Conservation (phyloP, 92 coral and sea anemone species). For the Siderastrea radians region DNA sequence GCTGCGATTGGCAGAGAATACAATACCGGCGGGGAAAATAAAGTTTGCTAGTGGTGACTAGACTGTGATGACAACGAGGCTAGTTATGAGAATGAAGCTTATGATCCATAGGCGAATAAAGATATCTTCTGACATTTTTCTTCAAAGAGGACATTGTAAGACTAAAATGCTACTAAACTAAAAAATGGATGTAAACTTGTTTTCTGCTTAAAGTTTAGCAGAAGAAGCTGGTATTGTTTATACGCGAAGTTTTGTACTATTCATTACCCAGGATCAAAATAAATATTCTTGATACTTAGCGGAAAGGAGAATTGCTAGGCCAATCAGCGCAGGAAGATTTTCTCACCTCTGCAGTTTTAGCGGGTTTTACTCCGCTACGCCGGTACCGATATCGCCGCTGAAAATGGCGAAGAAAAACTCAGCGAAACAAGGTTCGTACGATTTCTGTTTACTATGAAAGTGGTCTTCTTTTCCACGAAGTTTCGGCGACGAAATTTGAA, state of each 20-base stretch:
- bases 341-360: slow-evolving; percentile 18
- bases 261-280: neutral
- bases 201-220: neutral
- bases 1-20: slow-evolving; percentile 31
- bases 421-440: slow-evolving; percentile 41
- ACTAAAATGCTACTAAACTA: neutral
- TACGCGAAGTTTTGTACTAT: neutral
- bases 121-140: neutral
- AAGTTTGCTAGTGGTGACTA: neutral
- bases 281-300: neutral
- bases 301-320: slow-evolving; percentile 37
- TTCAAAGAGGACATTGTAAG: neutral
- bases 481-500: neutral
- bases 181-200: neutral
- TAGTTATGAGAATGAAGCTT: slow-evolving; percentile 12
- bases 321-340: slow-evolving; percentile 32
- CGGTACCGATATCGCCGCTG: slow-evolving; percentile 48
- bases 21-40: slow-evolving; percentile 12
- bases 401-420: slow-evolving; percentile 48
- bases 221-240: neutral
- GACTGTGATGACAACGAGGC: slow-evolving; percentile 5
- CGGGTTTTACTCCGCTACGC: slow-evolving; percentile 4
- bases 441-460: slow-evolving; percentile 1
- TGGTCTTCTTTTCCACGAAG: neutral
- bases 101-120: neutral